Base-by-base conservation (phyloP, 2,797 vertebrate species). In the Parauchenoglanis punctatus region DNA sequence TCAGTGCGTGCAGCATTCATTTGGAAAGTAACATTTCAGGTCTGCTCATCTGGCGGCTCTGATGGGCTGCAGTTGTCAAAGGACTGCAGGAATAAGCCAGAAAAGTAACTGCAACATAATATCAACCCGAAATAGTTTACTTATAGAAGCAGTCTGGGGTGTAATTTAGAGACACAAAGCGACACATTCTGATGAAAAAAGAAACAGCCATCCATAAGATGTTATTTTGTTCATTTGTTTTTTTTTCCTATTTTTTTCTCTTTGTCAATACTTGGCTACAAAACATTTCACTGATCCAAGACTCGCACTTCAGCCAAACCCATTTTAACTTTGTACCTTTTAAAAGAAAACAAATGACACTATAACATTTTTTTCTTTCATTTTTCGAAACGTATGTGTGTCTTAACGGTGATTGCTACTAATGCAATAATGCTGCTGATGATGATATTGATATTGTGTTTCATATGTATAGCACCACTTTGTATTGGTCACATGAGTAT, bases 111-210 rank as follows among this genome's bases (percentile, higher is more conserved):
- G 83, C 73, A 83, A 68, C 67, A 76, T 81, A 81, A 86, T 75
- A 87, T 83, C 82, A 89, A 81, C 70, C 46, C 68, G 31, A 35
- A 85, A 13, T 78, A 58, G 56, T 54, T 28, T 58, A 75, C 78
- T 72, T 52, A 75, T 25, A 25, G 44, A 25, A 13, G 20, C 58
- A 68, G 63, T n/a, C 67, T 73, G 54, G 61, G 65, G 76, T 86
- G 73, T 87, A 80, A 91, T 88, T 89, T 86, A 80, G 72, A 44
- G 75, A 40, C 77, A 78, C 85, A 87, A 86, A 59, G 63, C 35
- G 52, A 87, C 83, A 87, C 87, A 52, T 76, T 86, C 83, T 70
- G 85, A 59, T 70, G 73, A 56, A 78, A 65, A 52, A 67, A 77
- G 23, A 85, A 85, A 61, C 70, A 15, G 72, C n/a, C 8, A 77